Conservation (phyloP, 1,140 invertebrate genomes). For the Pantala flavescens region DNA sequence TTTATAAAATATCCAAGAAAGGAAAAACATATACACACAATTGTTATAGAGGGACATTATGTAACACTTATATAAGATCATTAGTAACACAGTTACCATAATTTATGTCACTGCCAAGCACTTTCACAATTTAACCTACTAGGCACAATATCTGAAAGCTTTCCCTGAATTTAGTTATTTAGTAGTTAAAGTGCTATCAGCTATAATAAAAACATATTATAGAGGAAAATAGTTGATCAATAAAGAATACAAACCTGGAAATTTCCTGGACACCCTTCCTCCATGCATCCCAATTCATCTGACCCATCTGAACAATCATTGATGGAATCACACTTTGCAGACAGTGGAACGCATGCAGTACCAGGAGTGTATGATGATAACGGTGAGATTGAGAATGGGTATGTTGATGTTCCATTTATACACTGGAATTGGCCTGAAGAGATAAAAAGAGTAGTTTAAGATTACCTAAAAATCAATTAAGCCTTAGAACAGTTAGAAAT, state of each 20-base stretch:
- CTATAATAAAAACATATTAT: too few species aligned
- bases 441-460: background rate
- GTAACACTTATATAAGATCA: too few species aligned
- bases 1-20: too few species aligned
- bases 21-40: too few species aligned
- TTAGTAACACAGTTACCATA: too few species aligned
- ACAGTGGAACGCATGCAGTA: conserved; percentile 43
- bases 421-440: conserved; percentile 48
- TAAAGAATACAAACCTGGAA: conserved; percentile 35
- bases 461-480: background rate
- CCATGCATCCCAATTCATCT: conserved; percentile 48
- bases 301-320: conserved; percentile 52
- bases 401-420: conserved; percentile 45
- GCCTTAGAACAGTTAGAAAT: too few species aligned
- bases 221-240: background rate
- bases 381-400: conserved; percentile 22
- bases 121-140: too few species aligned
- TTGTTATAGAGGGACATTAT: too few species aligned
- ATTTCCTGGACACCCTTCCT: conserved; percentile 45
- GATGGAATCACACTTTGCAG: conserved; percentile 48
- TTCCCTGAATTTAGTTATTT: too few species aligned
- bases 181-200: too few species aligned
- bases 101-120: too few species aligned
- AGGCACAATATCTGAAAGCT: too few species aligned
- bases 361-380: conserved; percentile 26